phyloP scores from a whole-genome alignment of 2,113 vertebrate genomes.

The Takifugu bimaculatus region DNA sequence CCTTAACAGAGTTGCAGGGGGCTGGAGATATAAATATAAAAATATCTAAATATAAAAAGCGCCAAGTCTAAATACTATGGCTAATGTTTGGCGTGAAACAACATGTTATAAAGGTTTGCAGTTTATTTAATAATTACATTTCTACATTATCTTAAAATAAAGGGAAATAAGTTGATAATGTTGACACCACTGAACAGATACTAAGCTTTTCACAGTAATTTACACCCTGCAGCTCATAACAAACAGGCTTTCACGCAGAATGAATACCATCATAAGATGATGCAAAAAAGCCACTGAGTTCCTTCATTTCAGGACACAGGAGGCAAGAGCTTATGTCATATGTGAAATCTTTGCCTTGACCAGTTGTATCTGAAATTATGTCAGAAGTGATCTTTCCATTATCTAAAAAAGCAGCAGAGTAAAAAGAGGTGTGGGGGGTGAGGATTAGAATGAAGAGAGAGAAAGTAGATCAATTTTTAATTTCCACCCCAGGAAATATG shows the following conservation, averaged over 20 bases:
- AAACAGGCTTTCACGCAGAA: background rate
- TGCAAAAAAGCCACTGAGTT: background rate
- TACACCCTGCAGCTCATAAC: background rate
- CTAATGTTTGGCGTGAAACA: no score
- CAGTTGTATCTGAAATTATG: conserved; percentile 54
- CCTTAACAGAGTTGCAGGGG: no score
- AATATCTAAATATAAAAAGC: no score
- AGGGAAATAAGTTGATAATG: no score
- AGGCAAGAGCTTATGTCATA: conserved; percentile 4
- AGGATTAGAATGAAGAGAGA: conserved; percentile 51
- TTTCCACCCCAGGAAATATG: conserved; percentile 77
- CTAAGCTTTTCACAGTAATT: background rate
- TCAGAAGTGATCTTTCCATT: conserved; percentile 38
- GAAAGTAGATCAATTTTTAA: conserved; percentile 80
- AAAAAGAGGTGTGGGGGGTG: conserved; percentile 16
- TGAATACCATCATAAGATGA: background rate
- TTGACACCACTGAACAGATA: no score
- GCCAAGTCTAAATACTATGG: no score
- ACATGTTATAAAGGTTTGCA: no score
- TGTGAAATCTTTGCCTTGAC: conserved; percentile 28
- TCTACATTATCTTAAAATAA: no score
- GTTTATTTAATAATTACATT: no score
- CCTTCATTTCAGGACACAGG: background rate
- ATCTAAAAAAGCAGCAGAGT: conserved; percentile 13
- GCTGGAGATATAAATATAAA: no score